Base-by-base conservation (phyloP, 2,113 vertebrate species). In the Anseranas semipalmata region DNA sequence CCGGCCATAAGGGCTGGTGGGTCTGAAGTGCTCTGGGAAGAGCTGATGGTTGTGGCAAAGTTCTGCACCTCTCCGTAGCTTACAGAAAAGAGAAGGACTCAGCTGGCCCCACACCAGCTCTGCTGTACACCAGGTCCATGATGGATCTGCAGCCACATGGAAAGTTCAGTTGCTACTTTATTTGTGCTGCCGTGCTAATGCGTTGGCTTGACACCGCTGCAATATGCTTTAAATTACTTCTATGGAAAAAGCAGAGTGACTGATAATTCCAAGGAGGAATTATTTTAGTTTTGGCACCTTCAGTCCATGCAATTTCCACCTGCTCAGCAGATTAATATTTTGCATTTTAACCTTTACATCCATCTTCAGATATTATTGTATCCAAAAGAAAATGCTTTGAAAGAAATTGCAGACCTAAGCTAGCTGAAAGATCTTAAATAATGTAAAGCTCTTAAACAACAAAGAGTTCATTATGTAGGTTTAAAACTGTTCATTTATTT, bases 401-500 rank as follows among this genome's bases (percentile, higher is more conserved):
- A 96, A 83, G 60, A 76, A 81, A 55, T 43, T 87, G 79, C 85
- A 78, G 63, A 94, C 53, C 55, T 88, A 85, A 92, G 60, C 33
- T 53, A n/a, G 21, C 3, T 87, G 62, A 89, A 88, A 50, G 83
- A 32, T 48, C 89, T 86, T 63, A 83, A 92, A 91, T 85, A 95
- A 96, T 67, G 72, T 81, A 86, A 92, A 92, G 65, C 19, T 78
- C 52, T 74, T 90, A 75, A 83, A 92, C 79, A 88, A 78, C 93
- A 88, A 66, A 87, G 68, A 35, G 65, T 68, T 94, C 83, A 92
- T 93, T 93, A 90, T 25, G 39, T 87, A 67, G 55, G 39, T 92
- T 86, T 93, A 91, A 96, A 94, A 63, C 72, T 52, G 28, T 65
- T 90, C 79, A 81, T 86, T 92, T 96, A 41, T 93, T 90, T 94